A percentile compares a stretch with the other conserved stretches of the same genome.
phyloP scores from a whole-genome alignment of 1,140 invertebrate species.

The Thalassaphorura encarpata region DNA sequence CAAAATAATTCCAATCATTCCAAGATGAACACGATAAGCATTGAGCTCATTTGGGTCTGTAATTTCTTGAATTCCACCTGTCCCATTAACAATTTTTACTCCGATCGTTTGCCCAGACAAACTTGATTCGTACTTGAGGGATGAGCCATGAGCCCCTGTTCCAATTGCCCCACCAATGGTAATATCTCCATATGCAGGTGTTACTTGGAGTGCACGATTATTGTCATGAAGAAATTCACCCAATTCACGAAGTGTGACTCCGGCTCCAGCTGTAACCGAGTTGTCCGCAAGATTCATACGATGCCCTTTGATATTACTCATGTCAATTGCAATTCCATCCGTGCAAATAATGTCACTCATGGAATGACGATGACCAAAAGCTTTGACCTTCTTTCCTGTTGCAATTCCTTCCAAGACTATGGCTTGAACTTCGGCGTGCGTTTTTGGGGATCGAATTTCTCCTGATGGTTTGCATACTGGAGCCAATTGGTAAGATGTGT shows the following conservation, averaged over 20 bases:
- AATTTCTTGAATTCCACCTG: neutral
- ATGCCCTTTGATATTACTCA: neutral
- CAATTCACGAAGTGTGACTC: neutral
- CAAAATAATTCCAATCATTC: slow-evolving; percentile 14
- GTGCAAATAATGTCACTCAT: slow-evolving; percentile 11
- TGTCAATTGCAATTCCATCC: slow-evolving; percentile 10
- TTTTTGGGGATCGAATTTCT: neutral
- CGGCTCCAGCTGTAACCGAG: slow-evolving; percentile 6
- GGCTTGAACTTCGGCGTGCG: neutral
- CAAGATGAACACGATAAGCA: slow-evolving; percentile 17
- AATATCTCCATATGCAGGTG: slow-evolving; percentile 15
- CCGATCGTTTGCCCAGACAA: slow-evolving; percentile 11
- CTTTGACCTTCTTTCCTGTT: neutral
- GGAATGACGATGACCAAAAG: slow-evolving; percentile 6
- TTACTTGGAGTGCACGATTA: neutral
- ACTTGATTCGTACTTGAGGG: neutral
- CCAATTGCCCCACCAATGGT: slow-evolving; percentile 21
- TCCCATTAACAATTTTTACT: slow-evolving; percentile 14
- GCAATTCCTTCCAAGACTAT: slow-evolving; percentile 1
- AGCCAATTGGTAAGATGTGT: neutral
- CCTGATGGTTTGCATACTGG: neutral
- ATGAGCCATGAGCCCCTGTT: slow-evolving; percentile 19
- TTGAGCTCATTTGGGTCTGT: neutral
- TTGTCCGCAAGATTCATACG: neutral
- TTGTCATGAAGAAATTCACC: neutral